Evolutionary conservation across 2,888 invertebrate genomes (phyloP).

Genomic region (Melipona bicolor): DNA sequence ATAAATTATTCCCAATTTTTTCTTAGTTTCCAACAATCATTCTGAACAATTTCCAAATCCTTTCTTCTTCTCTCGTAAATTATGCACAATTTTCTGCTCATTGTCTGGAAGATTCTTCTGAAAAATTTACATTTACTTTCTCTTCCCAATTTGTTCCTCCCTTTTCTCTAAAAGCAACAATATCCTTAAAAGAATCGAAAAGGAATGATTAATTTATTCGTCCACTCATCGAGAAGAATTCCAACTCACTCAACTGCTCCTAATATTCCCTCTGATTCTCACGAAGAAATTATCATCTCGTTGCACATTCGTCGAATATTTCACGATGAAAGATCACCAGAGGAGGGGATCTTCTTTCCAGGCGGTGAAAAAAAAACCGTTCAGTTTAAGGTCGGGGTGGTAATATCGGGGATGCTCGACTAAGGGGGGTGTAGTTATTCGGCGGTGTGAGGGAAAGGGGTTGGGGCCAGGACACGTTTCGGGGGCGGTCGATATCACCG

Average conservation of each 20-base stretch:
- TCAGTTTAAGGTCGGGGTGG: conserved; percentile 27
- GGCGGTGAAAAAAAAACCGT: neutral
- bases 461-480: conserved; percentile 61
- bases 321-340: too few species aligned
- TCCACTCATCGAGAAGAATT: neutral
- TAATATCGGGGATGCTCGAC: conserved; percentile 36
- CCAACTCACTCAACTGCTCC: too few species aligned
- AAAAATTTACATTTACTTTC: neutral
- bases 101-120: too few species aligned
- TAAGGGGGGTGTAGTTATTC: conserved; percentile 56
- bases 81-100: too few species aligned
- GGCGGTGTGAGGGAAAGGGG: conserved; percentile 22
- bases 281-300: neutral
- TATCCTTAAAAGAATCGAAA: too few species aligned
- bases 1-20: neutral
- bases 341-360: neutral
- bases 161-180: neutral
- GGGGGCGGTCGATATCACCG: conserved; percentile 74
- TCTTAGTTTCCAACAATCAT: too few species aligned
- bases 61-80: too few species aligned
- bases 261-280: neutral
- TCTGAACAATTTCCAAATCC: too few species aligned
- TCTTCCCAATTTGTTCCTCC: neutral
- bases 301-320: neutral
- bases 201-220: neutral